Evolutionary conservation across 2,888 invertebrate genomes (phyloP).

Genomic region (Aspidiotus rigidus): DNA sequence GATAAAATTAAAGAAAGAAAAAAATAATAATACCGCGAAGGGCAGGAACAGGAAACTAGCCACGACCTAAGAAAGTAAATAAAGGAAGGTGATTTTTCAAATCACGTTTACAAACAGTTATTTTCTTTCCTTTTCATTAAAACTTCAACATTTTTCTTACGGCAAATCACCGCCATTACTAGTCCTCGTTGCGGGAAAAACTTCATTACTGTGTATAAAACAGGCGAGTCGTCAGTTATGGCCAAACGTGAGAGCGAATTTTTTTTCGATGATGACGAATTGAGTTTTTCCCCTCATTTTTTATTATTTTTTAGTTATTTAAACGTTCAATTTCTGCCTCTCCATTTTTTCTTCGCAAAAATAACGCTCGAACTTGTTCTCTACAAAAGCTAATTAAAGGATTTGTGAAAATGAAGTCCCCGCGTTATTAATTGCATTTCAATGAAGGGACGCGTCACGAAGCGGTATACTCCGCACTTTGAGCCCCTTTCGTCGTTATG

Average conservation of each 20-base stretch:
- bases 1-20: too few species aligned
- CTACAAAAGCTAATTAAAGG: not conserved
- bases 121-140: constrained; percentile 4
- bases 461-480: too few species aligned
- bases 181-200: not conserved
- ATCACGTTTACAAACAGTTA: constrained; percentile 4
- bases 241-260: not conserved
- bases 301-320: not conserved
- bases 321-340: not conserved
- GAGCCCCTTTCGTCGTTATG: too few species aligned
- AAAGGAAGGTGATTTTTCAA: not conserved
- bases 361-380: not conserved
- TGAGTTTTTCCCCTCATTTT: not conserved
- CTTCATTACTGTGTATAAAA: not conserved
- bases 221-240: not conserved
- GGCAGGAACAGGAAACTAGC: too few species aligned
- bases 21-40: too few species aligned
- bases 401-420: not conserved
- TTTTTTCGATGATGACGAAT: not conserved
- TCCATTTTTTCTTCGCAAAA: too few species aligned
- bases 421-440: too few species aligned
- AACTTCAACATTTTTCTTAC: constrained; percentile 3
- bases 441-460: too few species aligned
- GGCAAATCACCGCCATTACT: not conserved
- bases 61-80: not conserved